Base-by-base conservation (phyloP, 2,888 invertebrate genomes). In the Cepaea hortensis region DNA sequence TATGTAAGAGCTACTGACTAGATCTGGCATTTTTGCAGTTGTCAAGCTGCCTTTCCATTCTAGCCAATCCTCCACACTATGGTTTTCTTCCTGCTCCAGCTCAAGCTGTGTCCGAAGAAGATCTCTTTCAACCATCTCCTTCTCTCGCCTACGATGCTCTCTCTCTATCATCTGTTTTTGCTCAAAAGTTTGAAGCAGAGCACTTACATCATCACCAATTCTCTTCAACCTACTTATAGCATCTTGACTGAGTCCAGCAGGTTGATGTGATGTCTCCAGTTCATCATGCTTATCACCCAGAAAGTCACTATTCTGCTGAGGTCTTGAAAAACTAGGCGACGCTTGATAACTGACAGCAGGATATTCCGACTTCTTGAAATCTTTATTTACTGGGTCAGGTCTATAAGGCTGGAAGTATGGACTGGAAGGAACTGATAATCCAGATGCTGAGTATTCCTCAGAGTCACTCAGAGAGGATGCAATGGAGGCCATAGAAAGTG, bases 41-140 rank as follows among this genome's bases (percentile, higher is more conserved):
- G 46, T 18, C 48, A 62, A 13, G 7, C 72, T 65, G 35, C 80
- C 87, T 68, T 84, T 88, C 88, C 84, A 87, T 68, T 90, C 90
- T 65, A 93, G 87, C 81, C 93, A 89, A 86, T 93, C 93, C 72
- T 93, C 93, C n/a, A 93, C 90, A 89, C 92, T 92, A 81, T 92
- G 91, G 9, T 90, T 85, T 23, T 93, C 93, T 83, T 93, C 93
- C 73, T 90, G 89, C 85, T 93, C 93, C 50, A 93, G 84, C 86
- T 93, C 93, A 50, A 91, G 90, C 84, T 92, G 91, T 0, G 92
- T 92, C 18, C 91, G 91, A 86, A 90, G 89, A 85, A 92, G 91
- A 85, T 93, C 92, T 81, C 91, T 90, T 76, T 93, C 93, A 35
- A 93, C 91, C 76, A 90, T 82, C 85, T 93, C 91, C 87, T 91